Conservation (phyloP, 2,888 invertebrate genomes). For the Aspidiotus rigidus region DNA sequence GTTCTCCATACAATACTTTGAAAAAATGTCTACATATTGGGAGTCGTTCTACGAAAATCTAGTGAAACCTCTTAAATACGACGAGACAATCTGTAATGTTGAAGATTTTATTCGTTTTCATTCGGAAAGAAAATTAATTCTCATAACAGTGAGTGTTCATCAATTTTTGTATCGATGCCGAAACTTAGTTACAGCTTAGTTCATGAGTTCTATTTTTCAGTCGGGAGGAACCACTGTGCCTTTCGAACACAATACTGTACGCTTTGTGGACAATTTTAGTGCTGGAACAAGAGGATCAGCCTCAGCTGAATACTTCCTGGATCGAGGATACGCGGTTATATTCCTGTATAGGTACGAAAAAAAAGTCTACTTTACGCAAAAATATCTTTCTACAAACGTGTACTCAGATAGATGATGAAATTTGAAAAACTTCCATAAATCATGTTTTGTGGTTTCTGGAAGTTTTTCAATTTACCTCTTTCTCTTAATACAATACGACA, state of each 20-base stretch:
- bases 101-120: slow-evolving; percentile 67
- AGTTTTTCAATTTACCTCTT: neutral
- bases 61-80: slow-evolving; percentile 66
- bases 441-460: neutral
- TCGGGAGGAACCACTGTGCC: slow-evolving; percentile 97
- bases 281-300: slow-evolving; percentile 90
- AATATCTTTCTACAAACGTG: neutral
- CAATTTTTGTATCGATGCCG: neutral
- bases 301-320: slow-evolving; percentile 91
- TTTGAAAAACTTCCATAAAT: neutral
- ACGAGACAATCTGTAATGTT: slow-evolving; percentile 59
- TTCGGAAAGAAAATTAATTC: slow-evolving; percentile 57
- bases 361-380: neutral
- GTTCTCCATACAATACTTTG: too few species aligned
- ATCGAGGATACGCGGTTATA: slow-evolving; percentile 78
- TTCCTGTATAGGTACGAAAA: slow-evolving; percentile 64
- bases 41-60: slow-evolving; percentile 75
- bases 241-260: slow-evolving; percentile 89
- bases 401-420: neutral
- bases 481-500: too few species aligned
- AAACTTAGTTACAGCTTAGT: neutral
- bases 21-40: slow-evolving; percentile 46
- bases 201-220: slow-evolving; percentile 45
- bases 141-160: slow-evolving; percentile 61
- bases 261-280: slow-evolving; percentile 98